These are phyloP conservation scores for Agrotis segetum DNA, from an alignment of 2,888 invertebrate species.

Conservation along the genomic window DNA sequence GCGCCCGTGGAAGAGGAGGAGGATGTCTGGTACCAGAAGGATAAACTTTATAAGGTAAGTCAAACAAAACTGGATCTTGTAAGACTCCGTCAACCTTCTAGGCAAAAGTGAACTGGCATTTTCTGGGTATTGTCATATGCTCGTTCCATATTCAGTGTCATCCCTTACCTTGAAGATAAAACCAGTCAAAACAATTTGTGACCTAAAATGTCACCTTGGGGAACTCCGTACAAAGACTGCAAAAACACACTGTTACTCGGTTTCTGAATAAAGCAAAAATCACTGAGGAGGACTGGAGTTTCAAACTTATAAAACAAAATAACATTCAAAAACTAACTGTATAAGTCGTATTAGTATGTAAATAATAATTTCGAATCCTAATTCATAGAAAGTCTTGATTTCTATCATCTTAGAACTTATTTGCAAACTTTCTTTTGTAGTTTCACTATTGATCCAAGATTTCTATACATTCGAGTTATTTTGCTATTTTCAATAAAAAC, in stretches of 20 bases:
- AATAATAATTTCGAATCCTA: not conserved
- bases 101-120: not conserved
- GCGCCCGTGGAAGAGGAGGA: conserved; percentile 96
- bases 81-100: not conserved
- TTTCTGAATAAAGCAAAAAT: too few relatives aligned
- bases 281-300: too few relatives aligned
- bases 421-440: not conserved
- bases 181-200: not conserved
- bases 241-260: too few relatives aligned
- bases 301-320: too few relatives aligned
- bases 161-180: not conserved
- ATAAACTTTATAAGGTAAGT: conserved; percentile 97
- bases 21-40: conserved; percentile 98
- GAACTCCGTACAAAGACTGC: not conserved
- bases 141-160: too few relatives aligned
- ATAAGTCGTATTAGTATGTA: too few relatives aligned
- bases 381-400: not conserved
- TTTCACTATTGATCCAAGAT: conserved; percentile 12
- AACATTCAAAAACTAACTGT: too few relatives aligned
- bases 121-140: too few relatives aligned
- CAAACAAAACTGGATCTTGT: not conserved
- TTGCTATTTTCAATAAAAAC: conserved; percentile 2
- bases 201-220: not conserved
- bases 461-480: not conserved
- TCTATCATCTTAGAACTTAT: not conserved